A percentile compares a stretch with the other conserved stretches of the same genome.
Evolutionary conservation across 2,888 invertebrate species (phyloP).

Genomic region (Noctuana brunneofusca): DNA sequence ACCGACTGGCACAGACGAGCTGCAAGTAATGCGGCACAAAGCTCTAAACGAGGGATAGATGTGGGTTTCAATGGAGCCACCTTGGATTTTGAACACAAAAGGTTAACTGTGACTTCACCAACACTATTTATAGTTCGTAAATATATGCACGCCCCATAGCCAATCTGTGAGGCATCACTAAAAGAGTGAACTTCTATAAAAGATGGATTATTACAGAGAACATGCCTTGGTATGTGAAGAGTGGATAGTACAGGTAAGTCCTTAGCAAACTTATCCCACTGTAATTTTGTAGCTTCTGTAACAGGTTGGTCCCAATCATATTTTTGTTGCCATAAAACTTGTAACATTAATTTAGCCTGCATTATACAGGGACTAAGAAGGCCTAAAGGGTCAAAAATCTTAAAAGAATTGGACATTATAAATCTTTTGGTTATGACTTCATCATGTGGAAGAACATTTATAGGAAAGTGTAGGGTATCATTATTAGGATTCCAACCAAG

Average conservation of each 20-base stretch:
- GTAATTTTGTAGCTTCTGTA: neutral
- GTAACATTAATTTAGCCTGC: slow-evolving; percentile 2
- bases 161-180: neutral
- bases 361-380: neutral
- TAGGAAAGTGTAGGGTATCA: slow-evolving; percentile 37
- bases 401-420: neutral
- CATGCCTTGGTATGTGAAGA: neutral
- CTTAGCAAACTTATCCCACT: neutral
- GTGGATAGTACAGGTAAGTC: neutral
- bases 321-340: neutral
- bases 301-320: neutral
- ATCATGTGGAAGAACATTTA: neutral
- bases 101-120: neutral
- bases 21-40: neutral
- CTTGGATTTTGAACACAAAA: neutral
- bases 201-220: neutral
- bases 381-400: neutral
- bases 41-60: neutral
- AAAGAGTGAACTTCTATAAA: neutral
- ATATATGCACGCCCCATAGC: neutral
- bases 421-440: neutral
- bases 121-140: neutral
- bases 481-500: slow-evolving; percentile 39
- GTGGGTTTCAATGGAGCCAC: neutral
- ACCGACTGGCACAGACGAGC: neutral